A percentile compares a stretch with the other conserved stretches of the same genome.
Evolutionary conservation across 2,113 vertebrate species (phyloP).

Genomic region (Oceanites oceanicus): DNA sequence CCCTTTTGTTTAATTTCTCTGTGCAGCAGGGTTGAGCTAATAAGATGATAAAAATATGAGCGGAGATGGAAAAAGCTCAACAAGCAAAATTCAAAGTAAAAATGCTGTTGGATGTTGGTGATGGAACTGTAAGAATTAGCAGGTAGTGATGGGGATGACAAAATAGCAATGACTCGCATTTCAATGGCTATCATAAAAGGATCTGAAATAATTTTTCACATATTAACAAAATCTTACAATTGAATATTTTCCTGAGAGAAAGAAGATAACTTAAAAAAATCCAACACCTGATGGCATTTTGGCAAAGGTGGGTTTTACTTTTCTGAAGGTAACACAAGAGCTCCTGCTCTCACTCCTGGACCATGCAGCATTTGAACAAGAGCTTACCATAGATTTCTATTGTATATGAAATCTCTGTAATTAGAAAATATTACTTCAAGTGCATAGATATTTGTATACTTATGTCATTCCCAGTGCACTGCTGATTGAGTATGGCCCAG

Average conservation of each 20-base stretch:
- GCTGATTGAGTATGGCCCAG: not conserved
- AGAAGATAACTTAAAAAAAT: not conserved
- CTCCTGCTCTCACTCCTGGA: not conserved
- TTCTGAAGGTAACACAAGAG: not conserved
- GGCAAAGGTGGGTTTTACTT: not conserved
- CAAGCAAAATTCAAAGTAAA: not conserved
- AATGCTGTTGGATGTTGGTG: not conserved
- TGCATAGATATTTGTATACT: not conserved
- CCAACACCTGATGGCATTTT: not conserved
- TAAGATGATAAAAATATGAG: not conserved
- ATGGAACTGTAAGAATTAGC: not conserved
- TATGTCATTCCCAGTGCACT: not conserved
- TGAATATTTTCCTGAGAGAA: not conserved
- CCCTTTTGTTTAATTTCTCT: not conserved
- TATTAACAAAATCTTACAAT: not conserved
- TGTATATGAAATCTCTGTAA: not conserved
- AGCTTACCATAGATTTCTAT: not conserved
- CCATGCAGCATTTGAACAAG: not conserved
- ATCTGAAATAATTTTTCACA: not conserved
- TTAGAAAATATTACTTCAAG: not conserved
- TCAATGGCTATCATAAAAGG: not conserved
- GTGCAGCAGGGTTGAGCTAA: not conserved
- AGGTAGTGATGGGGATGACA: not conserved
- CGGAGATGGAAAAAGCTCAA: not conserved
- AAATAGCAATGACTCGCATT: not conserved